Conservation (phyloP, 1,140 invertebrate genomes). For the Papilio helenus region DNA sequence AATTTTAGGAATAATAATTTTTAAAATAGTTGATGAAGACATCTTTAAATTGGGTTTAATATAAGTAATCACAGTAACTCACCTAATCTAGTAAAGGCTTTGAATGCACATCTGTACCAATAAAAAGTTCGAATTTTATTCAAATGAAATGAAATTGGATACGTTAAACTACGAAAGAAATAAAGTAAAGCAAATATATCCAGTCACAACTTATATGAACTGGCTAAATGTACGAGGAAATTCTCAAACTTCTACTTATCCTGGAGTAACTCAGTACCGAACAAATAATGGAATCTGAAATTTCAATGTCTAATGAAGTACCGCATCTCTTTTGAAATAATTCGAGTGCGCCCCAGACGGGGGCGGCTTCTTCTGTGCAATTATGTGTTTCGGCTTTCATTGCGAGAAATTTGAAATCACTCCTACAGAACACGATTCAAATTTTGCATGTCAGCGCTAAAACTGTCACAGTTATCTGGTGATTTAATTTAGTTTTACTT, state of each 20-base stretch:
- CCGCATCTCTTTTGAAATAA: constrained; percentile 62
- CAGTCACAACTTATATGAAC: constrained; percentile 53
- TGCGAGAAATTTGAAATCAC: constrained; percentile 66
- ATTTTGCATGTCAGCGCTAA: constrained; percentile 47
- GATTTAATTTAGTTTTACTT: not conserved
- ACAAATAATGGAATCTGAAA: constrained; percentile 58
- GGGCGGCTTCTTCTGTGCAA: constrained; percentile 61
- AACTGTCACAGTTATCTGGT: not conserved
- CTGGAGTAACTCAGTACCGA: constrained; percentile 47
- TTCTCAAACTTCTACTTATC: constrained; percentile 60
- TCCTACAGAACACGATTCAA: constrained; percentile 63
- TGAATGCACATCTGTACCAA: no score
- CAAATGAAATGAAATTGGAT: no score
- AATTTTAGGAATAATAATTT: not conserved
- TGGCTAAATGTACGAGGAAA: not conserved
- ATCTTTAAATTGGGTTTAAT: no score
- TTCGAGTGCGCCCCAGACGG: constrained; percentile 52
- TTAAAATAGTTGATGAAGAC: not conserved
- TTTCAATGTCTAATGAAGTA: constrained; percentile 71
- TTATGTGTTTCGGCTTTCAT: constrained; percentile 74
- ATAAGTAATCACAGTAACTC: no score
- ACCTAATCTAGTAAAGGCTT: no score
- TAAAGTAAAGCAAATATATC: not conserved
- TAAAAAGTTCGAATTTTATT: no score
- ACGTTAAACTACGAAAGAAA: no score